Conservation (phyloP, 2,113 vertebrate species). For the Pedetes capensis region DNA sequence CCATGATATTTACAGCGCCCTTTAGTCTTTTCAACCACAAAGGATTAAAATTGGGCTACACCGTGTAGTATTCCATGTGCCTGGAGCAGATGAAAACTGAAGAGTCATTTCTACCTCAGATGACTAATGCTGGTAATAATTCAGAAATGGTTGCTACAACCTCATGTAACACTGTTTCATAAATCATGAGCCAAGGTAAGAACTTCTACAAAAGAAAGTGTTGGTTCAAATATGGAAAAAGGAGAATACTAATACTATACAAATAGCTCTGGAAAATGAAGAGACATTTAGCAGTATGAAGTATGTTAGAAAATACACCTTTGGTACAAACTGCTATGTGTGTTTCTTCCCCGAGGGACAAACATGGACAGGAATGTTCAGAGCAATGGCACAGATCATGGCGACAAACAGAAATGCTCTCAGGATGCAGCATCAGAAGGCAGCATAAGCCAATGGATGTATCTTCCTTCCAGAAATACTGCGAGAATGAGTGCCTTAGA, state of each 20-base stretch:
- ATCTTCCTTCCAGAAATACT: neutral
- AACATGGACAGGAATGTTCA: too few relatives aligned
- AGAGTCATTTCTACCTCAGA: neutral
- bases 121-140: neutral
- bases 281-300: neutral
- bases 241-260: neutral
- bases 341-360: too few relatives aligned
- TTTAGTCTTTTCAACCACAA: too few relatives aligned
- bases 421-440: too few relatives aligned
- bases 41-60: neutral
- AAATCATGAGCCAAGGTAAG: neutral
- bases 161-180: too few relatives aligned
- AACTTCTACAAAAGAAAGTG: neutral
- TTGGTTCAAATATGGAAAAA: too few relatives aligned
- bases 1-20: neutral
- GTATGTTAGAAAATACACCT: neutral
- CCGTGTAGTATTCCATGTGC: neutral
- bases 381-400: too few relatives aligned
- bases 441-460: fast-evolving
- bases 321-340: neutral
- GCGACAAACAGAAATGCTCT: fast-evolving
- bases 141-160: neutral
- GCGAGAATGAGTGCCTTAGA: neutral
- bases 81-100: neutral
- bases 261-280: neutral